A percentile compares a stretch with the other conserved stretches of the same genome.
Conservation (phyloP, 2,113 vertebrate species). For the Actenoides lindsayi region DNA sequence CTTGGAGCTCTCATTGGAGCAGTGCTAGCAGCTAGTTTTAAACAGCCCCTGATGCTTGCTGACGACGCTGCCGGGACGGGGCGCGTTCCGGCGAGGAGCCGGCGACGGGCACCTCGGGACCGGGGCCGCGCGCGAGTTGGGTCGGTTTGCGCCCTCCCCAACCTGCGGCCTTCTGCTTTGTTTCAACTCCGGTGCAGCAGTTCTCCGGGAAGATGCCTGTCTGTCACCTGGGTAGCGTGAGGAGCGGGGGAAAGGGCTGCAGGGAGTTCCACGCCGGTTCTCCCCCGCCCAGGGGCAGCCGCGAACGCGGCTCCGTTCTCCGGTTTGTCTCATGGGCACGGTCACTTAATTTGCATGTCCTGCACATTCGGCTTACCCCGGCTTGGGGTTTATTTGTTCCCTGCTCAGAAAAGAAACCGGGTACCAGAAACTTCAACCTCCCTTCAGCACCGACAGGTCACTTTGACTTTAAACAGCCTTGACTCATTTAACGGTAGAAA, state of each 20-base stretch:
- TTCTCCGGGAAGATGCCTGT: neutral
- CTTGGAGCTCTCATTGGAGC: neutral
- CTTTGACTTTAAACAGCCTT: neutral
- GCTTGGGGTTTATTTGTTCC: neutral
- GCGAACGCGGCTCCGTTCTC: rapidly evolving
- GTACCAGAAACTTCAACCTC: neutral
- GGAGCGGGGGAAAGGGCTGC: neutral
- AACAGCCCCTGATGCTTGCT: neutral
- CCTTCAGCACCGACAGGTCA: neutral
- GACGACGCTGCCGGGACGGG: neutral
- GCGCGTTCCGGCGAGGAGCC: neutral
- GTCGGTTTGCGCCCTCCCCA: neutral
- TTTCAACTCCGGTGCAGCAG: rapidly evolving
- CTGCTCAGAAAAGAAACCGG: neutral
- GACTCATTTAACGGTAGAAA: neutral
- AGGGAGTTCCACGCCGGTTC: neutral
- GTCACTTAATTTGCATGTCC: neutral
- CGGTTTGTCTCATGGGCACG: rapidly evolving
- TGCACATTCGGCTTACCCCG: neutral
- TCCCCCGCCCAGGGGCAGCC: neutral
- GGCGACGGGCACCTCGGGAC: neutral
- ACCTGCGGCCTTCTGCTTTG: rapidly evolving
- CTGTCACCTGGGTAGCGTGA: rapidly evolving
- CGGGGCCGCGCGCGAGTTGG: neutral
- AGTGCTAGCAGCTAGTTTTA: neutral